Percentiles rank a stretch among this genome's conserved stretches.
Evolutionary conservation across 2,888 invertebrate genomes (phyloP).

Genomic region (Thera obeliscata): DNA sequence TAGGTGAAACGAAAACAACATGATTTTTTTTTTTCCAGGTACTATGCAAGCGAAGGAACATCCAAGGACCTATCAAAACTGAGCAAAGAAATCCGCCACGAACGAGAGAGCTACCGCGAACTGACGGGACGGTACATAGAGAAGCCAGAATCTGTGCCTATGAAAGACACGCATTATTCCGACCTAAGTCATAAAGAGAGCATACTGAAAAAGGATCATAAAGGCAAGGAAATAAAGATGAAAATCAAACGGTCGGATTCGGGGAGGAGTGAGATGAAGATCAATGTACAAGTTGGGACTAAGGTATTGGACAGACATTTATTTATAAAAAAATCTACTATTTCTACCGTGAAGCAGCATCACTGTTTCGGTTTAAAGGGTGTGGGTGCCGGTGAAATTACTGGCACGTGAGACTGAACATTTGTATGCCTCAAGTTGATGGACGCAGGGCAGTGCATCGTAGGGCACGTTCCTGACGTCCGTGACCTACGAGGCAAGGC

Average conservation of each 20-base stretch:
- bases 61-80: constrained; percentile 77
- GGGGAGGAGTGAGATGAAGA: constrained; percentile 67
- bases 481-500: no score
- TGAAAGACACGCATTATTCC: constrained; percentile 70
- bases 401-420: no score
- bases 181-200: constrained; percentile 64
- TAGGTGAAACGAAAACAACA: no score
- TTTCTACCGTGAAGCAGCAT: no score
- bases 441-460: no score
- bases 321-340: neutral
- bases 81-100: constrained; percentile 78
- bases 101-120: constrained; percentile 77
- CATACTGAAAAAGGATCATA: constrained; percentile 63
- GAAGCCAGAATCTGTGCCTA: constrained; percentile 65
- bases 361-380: no score
- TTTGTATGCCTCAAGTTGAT: no score
- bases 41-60: constrained; percentile 73
- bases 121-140: constrained; percentile 78
- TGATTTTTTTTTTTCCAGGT: constrained; percentile 51
- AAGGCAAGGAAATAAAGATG: constrained; percentile 73
- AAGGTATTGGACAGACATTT: constrained; percentile 23
- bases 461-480: no score
- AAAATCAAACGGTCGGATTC: constrained; percentile 78
- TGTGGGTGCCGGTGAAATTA: no score
- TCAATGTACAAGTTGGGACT: constrained; percentile 67